These are phyloP conservation scores for Drosophila punjabiensis DNA, from an alignment of 1,140 invertebrate genomes.

Conservation along the genomic window DNA sequence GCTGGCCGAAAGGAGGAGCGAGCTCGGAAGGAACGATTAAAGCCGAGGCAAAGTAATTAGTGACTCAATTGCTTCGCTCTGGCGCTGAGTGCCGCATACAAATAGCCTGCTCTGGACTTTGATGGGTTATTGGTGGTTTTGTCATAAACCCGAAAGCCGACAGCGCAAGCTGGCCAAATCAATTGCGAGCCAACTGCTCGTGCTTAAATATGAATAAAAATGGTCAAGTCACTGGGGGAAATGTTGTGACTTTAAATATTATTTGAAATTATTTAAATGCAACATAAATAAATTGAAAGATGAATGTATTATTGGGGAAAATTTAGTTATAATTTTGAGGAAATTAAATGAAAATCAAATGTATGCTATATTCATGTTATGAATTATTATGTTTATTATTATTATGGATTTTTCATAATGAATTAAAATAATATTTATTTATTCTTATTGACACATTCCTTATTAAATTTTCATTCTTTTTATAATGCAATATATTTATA, in stretches of 20 bases:
- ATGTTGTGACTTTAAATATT: neutral
- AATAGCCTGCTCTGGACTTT: conserved; percentile 55
- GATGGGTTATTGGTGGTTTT: conserved; percentile 57
- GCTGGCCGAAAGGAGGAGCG: conserved; percentile 12
- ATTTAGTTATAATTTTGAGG: too few species aligned
- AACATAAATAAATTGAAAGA: neutral
- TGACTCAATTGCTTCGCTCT: conserved; percentile 76
- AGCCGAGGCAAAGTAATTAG: conserved; percentile 76
- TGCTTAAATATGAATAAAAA: conserved; percentile 47
- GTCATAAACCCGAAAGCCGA: conserved; percentile 45
- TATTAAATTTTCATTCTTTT: too few species aligned
- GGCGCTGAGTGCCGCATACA: conserved; percentile 68
- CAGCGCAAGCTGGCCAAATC: conserved; percentile 44
- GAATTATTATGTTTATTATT: too few species aligned
- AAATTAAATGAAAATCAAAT: too few species aligned
- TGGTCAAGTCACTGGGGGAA: conserved; percentile 16
- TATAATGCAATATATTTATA: too few species aligned
- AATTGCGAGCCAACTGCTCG: conserved; percentile 45
- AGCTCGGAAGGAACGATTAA: conserved; percentile 55
- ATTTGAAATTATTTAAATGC: neutral
- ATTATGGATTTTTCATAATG: too few species aligned
- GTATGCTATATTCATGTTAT: too few species aligned
- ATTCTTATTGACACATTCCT: too few species aligned
- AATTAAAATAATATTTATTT: too few species aligned
- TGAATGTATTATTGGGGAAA: too few species aligned